Conservation (phyloP, 1,140 invertebrate species). For the Zaprionus africanus region DNA sequence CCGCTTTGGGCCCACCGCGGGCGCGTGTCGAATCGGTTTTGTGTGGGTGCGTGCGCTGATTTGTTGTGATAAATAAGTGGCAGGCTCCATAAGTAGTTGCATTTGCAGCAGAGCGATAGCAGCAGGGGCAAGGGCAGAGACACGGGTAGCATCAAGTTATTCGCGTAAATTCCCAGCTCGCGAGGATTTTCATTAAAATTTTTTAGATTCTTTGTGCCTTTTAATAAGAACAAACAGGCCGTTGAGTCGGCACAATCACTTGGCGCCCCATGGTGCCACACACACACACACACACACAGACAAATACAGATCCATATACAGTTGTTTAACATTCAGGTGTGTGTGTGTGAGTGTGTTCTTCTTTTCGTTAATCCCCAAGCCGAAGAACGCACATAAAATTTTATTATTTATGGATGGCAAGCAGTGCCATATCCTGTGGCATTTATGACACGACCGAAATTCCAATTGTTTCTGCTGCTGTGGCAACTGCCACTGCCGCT, state of each 20-base stretch:
- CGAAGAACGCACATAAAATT: constrained; percentile 74
- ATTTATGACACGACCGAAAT: constrained; percentile 79
- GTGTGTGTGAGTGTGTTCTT: constrained; percentile 34
- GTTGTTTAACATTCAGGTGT: constrained; percentile 10
- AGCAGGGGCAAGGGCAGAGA: neutral
- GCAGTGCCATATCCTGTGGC: constrained; percentile 78
- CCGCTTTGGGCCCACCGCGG: constrained; percentile 56
- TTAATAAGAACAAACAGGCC: constrained; percentile 82
- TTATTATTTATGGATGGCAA: constrained; percentile 82
- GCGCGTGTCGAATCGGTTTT: constrained; percentile 81
- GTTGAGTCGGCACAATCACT: constrained; percentile 79
- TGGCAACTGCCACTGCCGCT: constrained; percentile 44
- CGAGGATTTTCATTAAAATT: constrained; percentile 80
- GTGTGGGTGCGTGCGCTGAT: constrained; percentile 80
- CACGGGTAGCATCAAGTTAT: constrained; percentile 20
- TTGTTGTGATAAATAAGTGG: constrained; percentile 83
- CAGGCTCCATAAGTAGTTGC: constrained; percentile 56
- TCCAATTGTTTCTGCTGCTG: constrained; percentile 75
- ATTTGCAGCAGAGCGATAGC: constrained; percentile 20
- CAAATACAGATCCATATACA: neutral
- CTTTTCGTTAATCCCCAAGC: constrained; percentile 62
- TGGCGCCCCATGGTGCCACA: constrained; percentile 79
- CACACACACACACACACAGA: constrained; percentile 39
- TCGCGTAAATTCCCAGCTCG: constrained; percentile 59
- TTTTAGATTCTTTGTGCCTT: constrained; percentile 63